Percentiles rank a stretch among this genome's conserved stretches.
Evolutionary conservation across 1,140 invertebrate genomes (phyloP).

Genomic region (Drosophila sechellia): DNA sequence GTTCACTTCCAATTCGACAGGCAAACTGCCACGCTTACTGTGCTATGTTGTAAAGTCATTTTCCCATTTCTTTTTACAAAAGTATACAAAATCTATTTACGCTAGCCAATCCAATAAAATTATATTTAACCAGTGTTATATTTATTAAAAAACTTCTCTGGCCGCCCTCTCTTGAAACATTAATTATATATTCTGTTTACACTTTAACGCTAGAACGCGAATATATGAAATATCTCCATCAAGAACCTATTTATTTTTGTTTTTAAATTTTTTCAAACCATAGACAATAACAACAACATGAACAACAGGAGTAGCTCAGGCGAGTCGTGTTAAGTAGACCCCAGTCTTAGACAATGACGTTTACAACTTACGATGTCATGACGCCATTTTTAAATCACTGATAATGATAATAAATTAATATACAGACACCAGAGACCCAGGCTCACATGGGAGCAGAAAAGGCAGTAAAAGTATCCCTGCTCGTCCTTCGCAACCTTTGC

Average conservation of each 20-base stretch:
- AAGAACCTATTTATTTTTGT: conserved; percentile 9
- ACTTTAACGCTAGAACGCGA: conserved; percentile 3
- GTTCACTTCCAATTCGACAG: not conserved
- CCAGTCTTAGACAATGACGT: conserved; percentile 62
- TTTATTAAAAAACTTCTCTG: not conserved
- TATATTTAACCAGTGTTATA: no score
- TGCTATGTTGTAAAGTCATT: no score
- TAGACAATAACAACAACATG: conserved; percentile 46
- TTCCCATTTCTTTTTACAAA: no score
- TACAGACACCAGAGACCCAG: conserved; percentile 50
- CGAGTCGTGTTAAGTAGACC: conserved; percentile 70
- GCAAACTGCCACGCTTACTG: not conserved
- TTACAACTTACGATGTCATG: conserved; percentile 80
- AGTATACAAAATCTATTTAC: no score
- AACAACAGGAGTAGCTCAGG: conserved; percentile 18
- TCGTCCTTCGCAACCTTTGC: not conserved
- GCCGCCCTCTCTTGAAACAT: conserved; percentile 1
- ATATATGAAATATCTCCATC: conserved; percentile 21
- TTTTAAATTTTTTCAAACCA: conserved; percentile 2
- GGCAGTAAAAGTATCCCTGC: conserved; percentile 23
- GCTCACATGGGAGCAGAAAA: conserved; percentile 39
- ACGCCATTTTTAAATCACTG: conserved; percentile 83
- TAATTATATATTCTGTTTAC: conserved; percentile 8
- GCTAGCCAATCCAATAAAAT: no score
- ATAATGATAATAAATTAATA: conserved; percentile 84